A percentile compares a stretch with the other conserved stretches of the same genome.
These are phyloP conservation scores for Dexiosoma caninum DNA, from an alignment of 2,888 invertebrate species.

Conservation along the genomic window DNA sequence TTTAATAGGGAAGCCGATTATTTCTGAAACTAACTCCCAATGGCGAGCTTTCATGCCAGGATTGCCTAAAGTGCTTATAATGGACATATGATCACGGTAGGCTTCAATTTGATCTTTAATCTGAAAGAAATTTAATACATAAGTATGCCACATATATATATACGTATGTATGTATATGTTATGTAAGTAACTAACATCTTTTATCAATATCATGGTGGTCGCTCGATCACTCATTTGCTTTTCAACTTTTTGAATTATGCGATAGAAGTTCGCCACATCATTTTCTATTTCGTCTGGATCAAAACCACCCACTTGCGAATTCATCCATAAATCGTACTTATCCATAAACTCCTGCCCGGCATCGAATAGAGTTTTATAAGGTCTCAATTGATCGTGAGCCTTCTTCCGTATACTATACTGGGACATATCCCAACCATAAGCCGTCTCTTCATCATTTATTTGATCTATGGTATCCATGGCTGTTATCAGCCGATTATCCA, in stretches of 20 bases:
- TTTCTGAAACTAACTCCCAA: slow-evolving; percentile 96
- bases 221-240: slow-evolving; percentile 89
- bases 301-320: slow-evolving; percentile 87
- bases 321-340: slow-evolving; percentile 92
- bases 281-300: slow-evolving; percentile 93
- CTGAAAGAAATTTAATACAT: slow-evolving; percentile 43
- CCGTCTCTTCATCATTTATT: slow-evolving; percentile 93
- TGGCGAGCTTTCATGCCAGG: slow-evolving; percentile 94
- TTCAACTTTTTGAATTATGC: slow-evolving; percentile 91
- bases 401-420: slow-evolving; percentile 91
- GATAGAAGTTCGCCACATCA: slow-evolving; percentile 75
- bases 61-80: slow-evolving; percentile 95
- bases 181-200: slow-evolving; percentile 75
- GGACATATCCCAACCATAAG: slow-evolving; percentile 92
- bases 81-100: slow-evolving; percentile 92
- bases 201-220: slow-evolving; percentile 85
- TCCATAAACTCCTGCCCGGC: slow-evolving; percentile 90
- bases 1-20: slow-evolving; percentile 94
- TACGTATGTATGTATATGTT: no score
- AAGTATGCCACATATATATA: no score
- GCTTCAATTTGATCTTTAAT: slow-evolving; percentile 84
- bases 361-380: slow-evolving; percentile 92
- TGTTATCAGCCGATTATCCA: slow-evolving; percentile 83
- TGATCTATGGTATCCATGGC: slow-evolving; percentile 90
- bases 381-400: slow-evolving; percentile 87